These are phyloP conservation scores for Mola mola DNA, from an alignment of 2,113 vertebrate genomes.

Conservation along the genomic window DNA sequence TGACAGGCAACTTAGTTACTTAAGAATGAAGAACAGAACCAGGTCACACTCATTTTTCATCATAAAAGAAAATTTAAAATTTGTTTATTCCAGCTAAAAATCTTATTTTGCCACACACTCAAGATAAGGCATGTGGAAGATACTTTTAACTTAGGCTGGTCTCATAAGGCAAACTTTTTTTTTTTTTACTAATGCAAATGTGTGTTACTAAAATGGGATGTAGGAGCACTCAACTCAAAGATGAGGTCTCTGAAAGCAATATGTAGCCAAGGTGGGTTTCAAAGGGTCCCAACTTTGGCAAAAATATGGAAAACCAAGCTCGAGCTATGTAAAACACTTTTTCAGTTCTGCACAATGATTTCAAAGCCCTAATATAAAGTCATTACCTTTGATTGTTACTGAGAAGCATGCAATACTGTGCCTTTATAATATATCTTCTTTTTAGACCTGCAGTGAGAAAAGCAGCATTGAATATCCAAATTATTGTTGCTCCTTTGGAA, in stretches of 20 bases:
- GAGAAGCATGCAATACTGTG: conserved; percentile 72
- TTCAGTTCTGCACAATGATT: conserved; percentile 13
- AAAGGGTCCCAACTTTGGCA: conserved; percentile 3
- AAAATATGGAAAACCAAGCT: conserved; percentile 10
- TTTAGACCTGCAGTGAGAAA: conserved; percentile 41
- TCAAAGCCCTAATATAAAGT: conserved; percentile 1
- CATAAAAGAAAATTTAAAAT: not conserved
- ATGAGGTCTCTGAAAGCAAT: conserved; percentile 56
- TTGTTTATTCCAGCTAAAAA: not conserved
- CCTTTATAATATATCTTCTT: conserved; percentile 51
- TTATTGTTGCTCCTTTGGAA: conserved; percentile 72
- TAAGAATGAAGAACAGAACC: not conserved
- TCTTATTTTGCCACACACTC: not conserved
- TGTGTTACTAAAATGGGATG: conserved; percentile 6
- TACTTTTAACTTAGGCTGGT: conserved; percentile 2
- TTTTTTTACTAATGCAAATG: conserved; percentile 13
- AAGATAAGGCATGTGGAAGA: not conserved
- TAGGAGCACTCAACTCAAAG: conserved; percentile 19
- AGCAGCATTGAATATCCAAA: conserved; percentile 22
- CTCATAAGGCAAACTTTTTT: conserved; percentile 1
- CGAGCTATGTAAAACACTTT: too few relatives aligned
- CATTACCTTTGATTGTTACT: conserved; percentile 46
- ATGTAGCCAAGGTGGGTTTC: conserved; percentile 34
- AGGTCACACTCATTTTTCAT: not conserved
- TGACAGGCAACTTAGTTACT: too few relatives aligned